Evolutionary conservation across 2,113 vertebrate species (phyloP), one percentile per base, ranked within the genome.

Genomic region (Suncus etruscus): DNA sequence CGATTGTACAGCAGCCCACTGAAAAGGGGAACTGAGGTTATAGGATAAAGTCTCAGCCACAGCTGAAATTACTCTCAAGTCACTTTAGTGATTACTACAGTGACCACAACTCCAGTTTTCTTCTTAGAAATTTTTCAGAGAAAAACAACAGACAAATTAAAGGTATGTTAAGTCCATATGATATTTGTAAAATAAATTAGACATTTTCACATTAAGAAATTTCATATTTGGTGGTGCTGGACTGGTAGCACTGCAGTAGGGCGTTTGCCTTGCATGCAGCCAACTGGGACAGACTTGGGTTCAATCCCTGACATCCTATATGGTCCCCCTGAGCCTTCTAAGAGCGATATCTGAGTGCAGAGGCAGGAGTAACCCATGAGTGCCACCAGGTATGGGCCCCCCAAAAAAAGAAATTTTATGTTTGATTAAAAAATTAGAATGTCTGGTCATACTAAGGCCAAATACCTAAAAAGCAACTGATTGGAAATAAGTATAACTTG

Each of bases 131-230:
- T 77, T 18, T 87, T 63, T 48, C 48, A 29, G 27, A 58, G 82
- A 72, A 89, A 89, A 94, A 39, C 6, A 45, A 24, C 16, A 80
- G 87, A n/a, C 68, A 70, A 91, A 83, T 75, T 50, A 75, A 84
- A 76, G 90, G 78, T 12, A 75, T 91, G 29, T 74, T 85, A 79
- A 74, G 9, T 11, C 20, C 20, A 66, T 50, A 58, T 31, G 51
- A 31, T 50, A 27, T 48, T 87, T 74, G 39, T n/a, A 91, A 82
- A 76, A 72, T 50, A 66, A 94, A 61, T 22, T 65, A 65, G 63
- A 66, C 27, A 6, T 25, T 76, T 58, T 84, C 58, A 22, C 47
- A 51, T 70, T 39, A 61, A 61, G 77, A 86, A 45, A 65, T n/a
- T 75, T 29, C 10, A 45, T 61, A 84, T 80, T 48, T 20, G 18